phyloP scores from a whole-genome alignment of 2,113 vertebrate species.

The Parotia lawesii region DNA sequence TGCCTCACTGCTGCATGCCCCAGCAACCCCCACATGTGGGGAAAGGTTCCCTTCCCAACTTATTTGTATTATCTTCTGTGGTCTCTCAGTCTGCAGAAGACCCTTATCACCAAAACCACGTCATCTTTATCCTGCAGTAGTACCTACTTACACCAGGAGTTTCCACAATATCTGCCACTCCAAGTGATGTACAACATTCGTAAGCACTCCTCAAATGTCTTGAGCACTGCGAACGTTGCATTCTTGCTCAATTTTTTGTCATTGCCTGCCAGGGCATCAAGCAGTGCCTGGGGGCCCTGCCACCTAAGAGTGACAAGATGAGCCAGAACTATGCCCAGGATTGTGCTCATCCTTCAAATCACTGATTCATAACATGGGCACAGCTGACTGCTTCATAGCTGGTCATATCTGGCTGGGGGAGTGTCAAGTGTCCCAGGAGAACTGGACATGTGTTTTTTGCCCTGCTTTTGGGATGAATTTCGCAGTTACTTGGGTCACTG shows the following conservation, averaged over 20 bases:
- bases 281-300: background rate
- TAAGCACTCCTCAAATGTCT: background rate
- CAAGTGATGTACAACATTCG: background rate
- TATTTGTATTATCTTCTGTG: background rate
- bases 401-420: background rate
- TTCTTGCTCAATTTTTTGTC: background rate
- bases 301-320: background rate
- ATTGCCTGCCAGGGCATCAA: background rate
- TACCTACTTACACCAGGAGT: background rate
- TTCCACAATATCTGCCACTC: background rate
- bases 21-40: background rate
- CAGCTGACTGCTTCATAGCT: background rate
- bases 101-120: background rate
- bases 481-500: background rate
- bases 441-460: fast-evolving
- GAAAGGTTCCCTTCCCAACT: background rate
- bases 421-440: background rate
- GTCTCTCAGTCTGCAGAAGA: background rate
- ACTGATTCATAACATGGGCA: background rate
- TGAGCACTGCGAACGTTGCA: fast-evolving
- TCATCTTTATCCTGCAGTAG: background rate
- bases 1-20: background rate
- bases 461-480: background rate
- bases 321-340: background rate
- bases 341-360: background rate